Conservation (phyloP, 2,113 vertebrate genomes). For the Eonycteris spelaea region DNA sequence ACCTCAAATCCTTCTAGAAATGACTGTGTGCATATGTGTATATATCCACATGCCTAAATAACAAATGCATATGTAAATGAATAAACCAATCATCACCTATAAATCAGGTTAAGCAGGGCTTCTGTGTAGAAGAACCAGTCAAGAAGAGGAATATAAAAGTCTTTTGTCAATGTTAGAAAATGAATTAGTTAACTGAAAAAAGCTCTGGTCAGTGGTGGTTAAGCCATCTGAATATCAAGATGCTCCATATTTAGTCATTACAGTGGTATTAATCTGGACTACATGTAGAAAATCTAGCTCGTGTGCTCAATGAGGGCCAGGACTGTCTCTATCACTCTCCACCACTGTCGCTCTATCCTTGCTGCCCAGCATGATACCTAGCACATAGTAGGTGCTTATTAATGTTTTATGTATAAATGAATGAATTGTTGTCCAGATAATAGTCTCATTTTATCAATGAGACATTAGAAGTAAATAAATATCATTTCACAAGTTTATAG, state of each 20-base stretch:
- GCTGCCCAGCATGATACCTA: neutral
- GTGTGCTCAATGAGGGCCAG: neutral
- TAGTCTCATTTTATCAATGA: neutral
- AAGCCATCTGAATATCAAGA: neutral
- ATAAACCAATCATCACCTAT: neutral
- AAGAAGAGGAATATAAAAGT: neutral
- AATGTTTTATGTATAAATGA: neutral
- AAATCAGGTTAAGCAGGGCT: neutral
- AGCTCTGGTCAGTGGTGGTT: neutral
- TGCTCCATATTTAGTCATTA: neutral
- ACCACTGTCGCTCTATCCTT: neutral
- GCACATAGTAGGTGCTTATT: neutral
- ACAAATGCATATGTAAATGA: neutral
- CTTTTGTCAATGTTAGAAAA: neutral
- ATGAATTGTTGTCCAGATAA: neutral
- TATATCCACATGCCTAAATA: neutral
- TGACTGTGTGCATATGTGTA: neutral
- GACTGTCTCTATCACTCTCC: neutral
- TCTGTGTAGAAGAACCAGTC: neutral
- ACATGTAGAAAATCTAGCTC: neutral
- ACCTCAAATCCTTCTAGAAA: constrained; percentile 38
- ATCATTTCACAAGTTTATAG: neutral
- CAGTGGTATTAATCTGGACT: neutral
- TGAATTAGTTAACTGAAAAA: neutral
- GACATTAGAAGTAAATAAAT: neutral